Conservation (phyloP, 2,888 invertebrate species). For the Eupsilia transversa region DNA sequence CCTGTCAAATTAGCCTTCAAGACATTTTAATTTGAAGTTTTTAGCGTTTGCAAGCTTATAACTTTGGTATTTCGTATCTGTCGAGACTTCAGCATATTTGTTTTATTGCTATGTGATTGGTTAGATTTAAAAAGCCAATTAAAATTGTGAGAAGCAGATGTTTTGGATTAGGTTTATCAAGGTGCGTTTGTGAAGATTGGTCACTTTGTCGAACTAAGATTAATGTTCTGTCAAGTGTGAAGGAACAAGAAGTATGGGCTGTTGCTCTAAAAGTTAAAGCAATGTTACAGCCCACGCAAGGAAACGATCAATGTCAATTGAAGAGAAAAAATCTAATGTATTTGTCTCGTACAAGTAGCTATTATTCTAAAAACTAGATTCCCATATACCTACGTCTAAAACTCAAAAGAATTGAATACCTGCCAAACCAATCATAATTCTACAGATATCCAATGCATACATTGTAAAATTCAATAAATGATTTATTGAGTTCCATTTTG, state of each 20-base stretch:
- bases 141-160: conserved; percentile 68
- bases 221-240: conserved; percentile 22
- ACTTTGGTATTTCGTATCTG: conserved; percentile 61
- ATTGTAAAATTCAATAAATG: too few relatives aligned
- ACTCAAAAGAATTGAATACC: too few relatives aligned
- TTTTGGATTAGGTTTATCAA: conserved; percentile 51
- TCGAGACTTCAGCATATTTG: conserved; percentile 64
- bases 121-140: conserved; percentile 68
- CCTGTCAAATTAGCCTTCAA: conserved; percentile 77
- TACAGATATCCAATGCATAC: too few relatives aligned
- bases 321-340: neutral
- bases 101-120: conserved; percentile 73
- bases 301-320: neutral
- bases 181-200: conserved; percentile 26
- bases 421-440: too few relatives aligned
- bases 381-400: too few relatives aligned
- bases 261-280: conserved; percentile 16
- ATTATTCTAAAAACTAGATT: neutral
- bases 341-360: neutral
- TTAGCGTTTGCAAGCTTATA: conserved; percentile 67
- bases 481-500: neutral
- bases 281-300: neutral
- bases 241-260: conserved; percentile 13
- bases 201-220: conserved; percentile 32
- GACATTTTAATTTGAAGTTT: conserved; percentile 80